Percentiles rank a stretch among this genome's conserved stretches.
These are phyloP conservation scores for Contarinia nasturtii DNA, from an alignment of 1,140 invertebrate genomes.

Conservation along the genomic window DNA sequence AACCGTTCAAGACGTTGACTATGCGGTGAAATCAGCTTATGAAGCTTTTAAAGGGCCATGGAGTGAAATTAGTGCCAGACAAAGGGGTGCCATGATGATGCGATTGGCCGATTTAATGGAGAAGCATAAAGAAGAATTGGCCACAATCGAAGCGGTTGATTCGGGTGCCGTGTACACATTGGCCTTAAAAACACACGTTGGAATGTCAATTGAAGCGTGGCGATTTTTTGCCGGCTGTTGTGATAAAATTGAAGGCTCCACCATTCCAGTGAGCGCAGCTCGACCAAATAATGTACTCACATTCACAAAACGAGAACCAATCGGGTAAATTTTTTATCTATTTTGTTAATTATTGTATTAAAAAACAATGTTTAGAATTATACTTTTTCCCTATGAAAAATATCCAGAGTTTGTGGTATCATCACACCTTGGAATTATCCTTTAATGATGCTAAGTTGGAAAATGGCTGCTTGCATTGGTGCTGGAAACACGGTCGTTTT, in stretches of 20 bases:
- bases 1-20: conserved; percentile 61
- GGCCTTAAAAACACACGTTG: conserved; percentile 82
- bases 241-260: conserved; percentile 84
- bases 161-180: conserved; percentile 90
- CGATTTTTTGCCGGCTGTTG: conserved; percentile 86
- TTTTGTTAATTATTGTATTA: too few relatives aligned
- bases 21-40: conserved; percentile 68
- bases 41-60: conserved; percentile 76
- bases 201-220: conserved; percentile 88
- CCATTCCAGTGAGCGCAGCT: conserved; percentile 74
- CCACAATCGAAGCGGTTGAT: conserved; percentile 80
- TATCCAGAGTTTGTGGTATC: conserved; percentile 64
- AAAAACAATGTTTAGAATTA: too few relatives aligned
- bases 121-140: conserved; percentile 79
- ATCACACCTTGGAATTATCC: conserved; percentile 98
- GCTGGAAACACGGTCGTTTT: conserved; percentile 86
- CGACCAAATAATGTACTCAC: conserved; percentile 66
- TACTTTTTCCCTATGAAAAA: conserved; percentile 1
- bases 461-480: conserved; percentile 88
- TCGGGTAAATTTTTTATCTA: conserved; percentile 39
- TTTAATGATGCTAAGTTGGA: conserved; percentile 95
- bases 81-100: conserved; percentile 53
- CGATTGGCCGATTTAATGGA: conserved; percentile 88
- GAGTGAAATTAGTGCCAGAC: conserved; percentile 70
- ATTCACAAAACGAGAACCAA: conserved; percentile 75